Evolutionary conservation across 2,888 invertebrate species (phyloP), one percentile per base, ranked within the genome.

Genomic region (Dasypolia templi): DNA sequence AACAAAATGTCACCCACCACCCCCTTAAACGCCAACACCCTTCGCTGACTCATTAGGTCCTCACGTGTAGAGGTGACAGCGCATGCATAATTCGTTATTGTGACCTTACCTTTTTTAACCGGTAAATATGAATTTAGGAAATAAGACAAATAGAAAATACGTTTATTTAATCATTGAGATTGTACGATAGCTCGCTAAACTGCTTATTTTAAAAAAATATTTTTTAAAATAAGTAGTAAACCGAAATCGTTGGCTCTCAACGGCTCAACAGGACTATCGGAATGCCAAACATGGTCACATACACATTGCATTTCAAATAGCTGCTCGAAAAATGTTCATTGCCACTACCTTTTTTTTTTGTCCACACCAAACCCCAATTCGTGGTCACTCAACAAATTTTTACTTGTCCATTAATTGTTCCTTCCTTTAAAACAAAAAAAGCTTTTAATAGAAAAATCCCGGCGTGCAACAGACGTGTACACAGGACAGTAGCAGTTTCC

Each of bases 401-500:
- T 39, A 64, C 62, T 68, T 53, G 12, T 61, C 32, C 66, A 75
- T 78, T 80, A 82, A 75, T 70, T 61, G 53, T 55, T 63, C 35
- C 46, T 71, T 70, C 56, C 35, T 12, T 58, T 22, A 56, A 75
- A 65, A 72, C 65, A 80, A 70, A 78, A 83, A 61, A 64, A 72
- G 69, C 72, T 73, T 75, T 75, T 78, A 59, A 75, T 75, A 72
- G 79, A 81, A 80, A 84, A 79, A 81, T 87, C 83, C 68, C 56
- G 2, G 70, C 64, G n/a, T 77, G 79, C 82, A 83, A 68, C 80
- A 82, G 72, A 77, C 75, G 56, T 77, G 78, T 77, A 79, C 75
- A 86, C 74, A 80, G 69, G 74, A 81, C 81, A 80, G 76, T 79
- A 72, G 79, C 88, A 79, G 77, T 84, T 84, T 77, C 73, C 73